Percentiles rank a stretch among this genome's conserved stretches.
Conservation (phyloP, 2,888 invertebrate species). For the Napeogenes inachia region DNA sequence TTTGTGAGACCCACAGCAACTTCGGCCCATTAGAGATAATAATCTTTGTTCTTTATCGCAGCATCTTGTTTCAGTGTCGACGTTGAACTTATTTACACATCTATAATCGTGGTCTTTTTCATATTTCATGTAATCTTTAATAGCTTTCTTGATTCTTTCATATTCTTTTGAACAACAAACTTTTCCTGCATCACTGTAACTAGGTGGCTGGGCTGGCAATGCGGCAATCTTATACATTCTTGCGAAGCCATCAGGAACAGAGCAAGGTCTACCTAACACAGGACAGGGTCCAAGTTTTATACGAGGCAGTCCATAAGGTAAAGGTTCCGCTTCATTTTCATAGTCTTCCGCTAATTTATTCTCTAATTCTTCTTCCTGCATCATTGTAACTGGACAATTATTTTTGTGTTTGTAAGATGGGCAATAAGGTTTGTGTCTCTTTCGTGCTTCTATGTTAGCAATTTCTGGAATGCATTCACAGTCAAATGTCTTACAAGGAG, state of each 20-base stretch:
- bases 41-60: conserved; percentile 66
- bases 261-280: conserved; percentile 64
- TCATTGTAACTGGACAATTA: conserved; percentile 56
- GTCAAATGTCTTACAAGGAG: conserved; percentile 64
- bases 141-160: conserved; percentile 65
- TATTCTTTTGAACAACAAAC: conserved; percentile 71
- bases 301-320: conserved; percentile 68
- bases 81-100: conserved; percentile 61
- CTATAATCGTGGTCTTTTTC: conserved; percentile 61
- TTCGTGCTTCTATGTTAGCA: conserved; percentile 48
- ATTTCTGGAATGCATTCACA: conserved; percentile 59
- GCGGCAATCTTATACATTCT: conserved; percentile 65
- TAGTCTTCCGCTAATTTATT: conserved; percentile 54
- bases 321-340: conserved; percentile 56
- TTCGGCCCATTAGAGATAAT: conserved; percentile 53
- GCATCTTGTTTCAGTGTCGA: conserved; percentile 65
- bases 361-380: conserved; percentile 49
- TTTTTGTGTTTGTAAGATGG: conserved; percentile 61
- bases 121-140: conserved; percentile 60
- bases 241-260: conserved; percentile 65
- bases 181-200: conserved; percentile 64
- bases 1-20: conserved; percentile 66
- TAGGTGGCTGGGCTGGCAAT: conserved; percentile 52
- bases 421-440: conserved; percentile 60
- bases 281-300: conserved; percentile 69